A percentile compares a stretch with the other conserved stretches of the same genome.
phyloP scores from a whole-genome alignment of 2,888 invertebrate genomes.

The Xanthia icteritia region DNA sequence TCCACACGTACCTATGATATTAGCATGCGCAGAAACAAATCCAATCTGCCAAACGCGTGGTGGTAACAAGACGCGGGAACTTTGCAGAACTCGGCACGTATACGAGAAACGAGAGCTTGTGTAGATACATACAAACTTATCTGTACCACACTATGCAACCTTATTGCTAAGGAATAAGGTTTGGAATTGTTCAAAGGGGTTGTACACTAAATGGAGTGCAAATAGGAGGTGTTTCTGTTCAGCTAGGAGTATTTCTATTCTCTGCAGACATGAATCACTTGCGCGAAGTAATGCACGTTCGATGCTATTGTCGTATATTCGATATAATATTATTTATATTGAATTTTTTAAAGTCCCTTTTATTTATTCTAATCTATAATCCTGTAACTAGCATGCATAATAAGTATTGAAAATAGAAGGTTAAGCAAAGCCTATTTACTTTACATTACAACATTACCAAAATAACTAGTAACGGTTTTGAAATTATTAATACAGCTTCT shows the following conservation, averaged over 20 bases:
- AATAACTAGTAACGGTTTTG: background rate
- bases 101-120: constrained; percentile 74
- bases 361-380: background rate
- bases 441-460: too few species aligned
- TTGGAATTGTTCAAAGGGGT: constrained; percentile 46
- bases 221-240: constrained; percentile 72
- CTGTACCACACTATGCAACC: constrained; percentile 42
- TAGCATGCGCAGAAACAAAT: constrained; percentile 87
- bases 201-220: constrained; percentile 61
- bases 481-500: background rate
- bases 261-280: constrained; percentile 80
- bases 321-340: constrained; percentile 52
- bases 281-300: constrained; percentile 68
- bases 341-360: constrained; percentile 34
- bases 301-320: constrained; percentile 73
- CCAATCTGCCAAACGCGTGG: constrained; percentile 86
- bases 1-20: constrained; percentile 80
- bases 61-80: constrained; percentile 84
- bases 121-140: constrained; percentile 72
- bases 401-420: background rate
- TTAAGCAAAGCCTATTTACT: background rate
- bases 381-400: background rate
- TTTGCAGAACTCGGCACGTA: constrained; percentile 83
- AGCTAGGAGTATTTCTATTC: constrained; percentile 79
- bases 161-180: constrained; percentile 64